phyloP scores from a whole-genome alignment of 1,140 invertebrate species.

The Drosophila dunni region DNA sequence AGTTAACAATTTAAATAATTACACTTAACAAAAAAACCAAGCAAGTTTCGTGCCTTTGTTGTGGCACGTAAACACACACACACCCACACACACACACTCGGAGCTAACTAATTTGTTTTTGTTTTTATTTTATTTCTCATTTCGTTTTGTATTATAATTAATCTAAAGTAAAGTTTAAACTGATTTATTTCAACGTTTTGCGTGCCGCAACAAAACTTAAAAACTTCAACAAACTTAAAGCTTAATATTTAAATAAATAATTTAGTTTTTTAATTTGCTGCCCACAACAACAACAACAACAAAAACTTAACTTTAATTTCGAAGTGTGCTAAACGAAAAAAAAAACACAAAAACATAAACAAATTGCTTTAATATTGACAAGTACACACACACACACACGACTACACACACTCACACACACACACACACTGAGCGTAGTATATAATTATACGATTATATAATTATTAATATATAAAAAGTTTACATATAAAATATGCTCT shows the following conservation, averaged over 20 bases:
- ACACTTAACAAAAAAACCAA: conserved; percentile 15
- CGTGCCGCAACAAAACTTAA: conserved; percentile 37
- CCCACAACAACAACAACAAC: conserved; percentile 22
- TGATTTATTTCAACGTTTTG: conserved; percentile 26
- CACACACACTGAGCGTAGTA: conserved; percentile 52
- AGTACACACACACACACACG: conserved; percentile 44
- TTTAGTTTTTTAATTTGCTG: conserved; percentile 37
- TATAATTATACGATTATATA: conserved; percentile 55
- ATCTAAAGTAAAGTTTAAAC: conserved; percentile 4
- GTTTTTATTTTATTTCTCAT: not conserved
- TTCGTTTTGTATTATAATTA: conserved; percentile 29
- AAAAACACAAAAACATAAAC: conserved; percentile 38
- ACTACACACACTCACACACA: conserved; percentile 31
- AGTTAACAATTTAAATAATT: conserved; percentile 69
- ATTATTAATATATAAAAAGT: conserved; percentile 53
- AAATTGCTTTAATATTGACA: conserved; percentile 45
- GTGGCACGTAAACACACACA: conserved; percentile 28
- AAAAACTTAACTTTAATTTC: conserved; percentile 32
- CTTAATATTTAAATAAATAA: conserved; percentile 33
- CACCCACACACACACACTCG: not conserved
- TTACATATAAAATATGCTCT: conserved; percentile 59
- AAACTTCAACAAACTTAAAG: conserved; percentile 17
- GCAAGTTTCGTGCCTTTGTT: conserved; percentile 31
- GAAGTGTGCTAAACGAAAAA: conserved; percentile 60
- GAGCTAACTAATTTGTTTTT: conserved; percentile 19